Evolutionary conservation across 1,140 invertebrate species (phyloP).

Genomic region (Pseudomyrmex cubaensis): DNA sequence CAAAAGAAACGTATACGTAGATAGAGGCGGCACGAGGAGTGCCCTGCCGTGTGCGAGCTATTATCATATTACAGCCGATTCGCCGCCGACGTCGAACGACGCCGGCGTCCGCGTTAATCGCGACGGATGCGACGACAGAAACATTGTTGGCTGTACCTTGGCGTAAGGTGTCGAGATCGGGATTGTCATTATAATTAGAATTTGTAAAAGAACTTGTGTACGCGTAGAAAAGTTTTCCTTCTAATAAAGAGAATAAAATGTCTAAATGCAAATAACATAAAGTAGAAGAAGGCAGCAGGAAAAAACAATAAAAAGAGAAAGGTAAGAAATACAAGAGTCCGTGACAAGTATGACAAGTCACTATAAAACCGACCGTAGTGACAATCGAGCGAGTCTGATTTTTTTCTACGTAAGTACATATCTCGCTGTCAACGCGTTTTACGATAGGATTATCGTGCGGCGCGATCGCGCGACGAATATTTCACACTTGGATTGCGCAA

Average conservation of each 20-base stretch:
- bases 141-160: not conserved
- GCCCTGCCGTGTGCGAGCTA: conserved; percentile 75
- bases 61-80: conserved; percentile 83
- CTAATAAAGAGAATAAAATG: not conserved
- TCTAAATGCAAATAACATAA: not conserved
- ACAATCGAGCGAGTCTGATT: conserved; percentile 4
- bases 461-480: conserved; percentile 42
- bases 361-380: not conserved
- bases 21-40: conserved; percentile 76
- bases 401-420: conserved; percentile 65
- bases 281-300: not conserved
- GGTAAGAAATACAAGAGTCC: too few relatives aligned
- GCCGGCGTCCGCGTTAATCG: conserved; percentile 56
- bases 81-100: conserved; percentile 74
- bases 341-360: not conserved
- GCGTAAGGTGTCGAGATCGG: not conserved
- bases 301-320: not conserved
- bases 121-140: conserved; percentile 19
- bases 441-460: conserved; percentile 39
- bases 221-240: not conserved
- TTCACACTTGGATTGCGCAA: conserved; percentile 50
- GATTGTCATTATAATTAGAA: not conserved
- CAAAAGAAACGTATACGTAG: conserved; percentile 68
- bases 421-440: conserved; percentile 58
- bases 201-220: too few relatives aligned